phyloP scores from a whole-genome alignment of 2,888 invertebrate genomes.

The Ophonus ardosiacus region DNA sequence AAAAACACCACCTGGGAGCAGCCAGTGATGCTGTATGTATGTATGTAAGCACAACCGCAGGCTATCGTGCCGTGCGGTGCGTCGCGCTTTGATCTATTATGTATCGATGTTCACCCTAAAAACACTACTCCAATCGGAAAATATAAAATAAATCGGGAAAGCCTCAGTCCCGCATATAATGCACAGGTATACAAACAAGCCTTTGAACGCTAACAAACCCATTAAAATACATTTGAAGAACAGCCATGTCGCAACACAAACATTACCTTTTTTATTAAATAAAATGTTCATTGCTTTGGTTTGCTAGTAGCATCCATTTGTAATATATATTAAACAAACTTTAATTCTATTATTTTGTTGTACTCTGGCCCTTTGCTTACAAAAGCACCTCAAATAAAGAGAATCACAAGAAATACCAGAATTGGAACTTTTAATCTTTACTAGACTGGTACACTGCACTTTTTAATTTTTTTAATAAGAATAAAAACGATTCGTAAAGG shows the following conservation, averaged over 20 bases:
- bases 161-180: constrained; percentile 19
- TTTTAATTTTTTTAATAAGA: too few species aligned
- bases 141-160: constrained; percentile 61
- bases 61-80: constrained; percentile 4
- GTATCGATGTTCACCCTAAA: constrained; percentile 57
- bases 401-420: too few species aligned
- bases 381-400: too few species aligned
- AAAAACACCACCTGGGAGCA: constrained; percentile 59
- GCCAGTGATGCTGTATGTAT: too few species aligned
- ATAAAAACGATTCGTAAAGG: too few species aligned
- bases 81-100: constrained; percentile 61
- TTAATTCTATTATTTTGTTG: too few species aligned
- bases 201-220: constrained; percentile 49
- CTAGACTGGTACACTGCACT: too few species aligned
- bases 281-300: neutral
- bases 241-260: neutral
- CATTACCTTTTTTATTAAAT: neutral
- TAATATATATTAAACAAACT: too few species aligned
- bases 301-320: too few species aligned
- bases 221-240: constrained; percentile 1
- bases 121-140: constrained; percentile 57
- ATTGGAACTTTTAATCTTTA: too few species aligned
- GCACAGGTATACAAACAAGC: neutral
- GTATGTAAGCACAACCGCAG: too few species aligned
- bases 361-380: too few species aligned